Evolutionary conservation across 1,140 invertebrate species (phyloP), one percentile per base, ranked within the genome.

Genomic region (Formica exsecta): DNA sequence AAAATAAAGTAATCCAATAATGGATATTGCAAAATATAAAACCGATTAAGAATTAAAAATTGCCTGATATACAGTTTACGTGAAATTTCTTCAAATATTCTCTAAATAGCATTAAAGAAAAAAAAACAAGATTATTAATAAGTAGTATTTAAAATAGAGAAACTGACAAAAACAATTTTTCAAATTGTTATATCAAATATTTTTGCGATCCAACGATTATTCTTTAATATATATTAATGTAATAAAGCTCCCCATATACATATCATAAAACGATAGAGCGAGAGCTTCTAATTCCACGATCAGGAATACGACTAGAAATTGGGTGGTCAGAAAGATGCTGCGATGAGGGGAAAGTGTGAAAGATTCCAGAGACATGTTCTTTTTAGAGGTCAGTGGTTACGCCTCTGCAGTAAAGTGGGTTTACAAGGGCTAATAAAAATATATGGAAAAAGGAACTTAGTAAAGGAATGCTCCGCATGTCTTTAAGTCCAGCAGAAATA

Each of bases 361-460:
- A 79, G 59, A 51, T 73, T 71, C 65, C 64, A 87, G 62, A 87
- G 62, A 71, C 36, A 36, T 16, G 59, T 61, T 22, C 54, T 51
- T 16, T 51, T 76, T 32, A 16, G n/a, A 87, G 41, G 59, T 73
- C 22, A 29, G 6, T 16, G 73, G 54, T 41, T 41, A 75, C 54
- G 73, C 36, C 54, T 41, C 16, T 13, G 16, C 13, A n/a, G 25
- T 61, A 59, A 75, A 75, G 54, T 61, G 22, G 36, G 22, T 75
- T 75, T 61, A 16, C 16, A 61, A 61, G 59, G 11, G 25, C 16
- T 32, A 29, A 29, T 64, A 64, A 13, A 59, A 19, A 2, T 54
- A 6, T n/a, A 74, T 3, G n/a, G 19, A 41, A 19, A 75, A 57
- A 71, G 44, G 8, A 32, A 7, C 22, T 48, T 11, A 8, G 59